Evolutionary conservation across 2,888 invertebrate species (phyloP).

Genomic region (Archips crataeganus): DNA sequence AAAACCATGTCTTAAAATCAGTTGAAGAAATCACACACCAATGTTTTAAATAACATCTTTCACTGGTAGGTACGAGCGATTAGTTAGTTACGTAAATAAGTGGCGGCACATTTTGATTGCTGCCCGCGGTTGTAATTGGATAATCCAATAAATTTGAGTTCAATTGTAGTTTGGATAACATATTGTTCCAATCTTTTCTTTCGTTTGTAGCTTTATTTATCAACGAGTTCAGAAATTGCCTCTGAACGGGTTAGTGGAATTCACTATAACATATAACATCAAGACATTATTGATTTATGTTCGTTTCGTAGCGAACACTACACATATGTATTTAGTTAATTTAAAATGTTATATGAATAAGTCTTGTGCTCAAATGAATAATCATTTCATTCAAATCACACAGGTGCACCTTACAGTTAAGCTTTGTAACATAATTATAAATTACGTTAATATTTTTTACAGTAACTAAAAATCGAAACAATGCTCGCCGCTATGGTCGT

Average conservation of each 20-base stretch:
- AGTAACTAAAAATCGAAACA: slow-evolving; percentile 5
- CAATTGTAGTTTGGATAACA: not conserved
- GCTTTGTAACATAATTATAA: not conserved
- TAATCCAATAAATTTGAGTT: slow-evolving; percentile 20
- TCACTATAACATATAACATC: not conserved
- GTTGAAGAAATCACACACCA: slow-evolving; percentile 1
- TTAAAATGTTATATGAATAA: not conserved
- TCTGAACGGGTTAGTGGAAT: not conserved
- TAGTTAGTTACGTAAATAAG: slow-evolving; percentile 27
- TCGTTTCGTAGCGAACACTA: not conserved
- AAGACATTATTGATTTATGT: slow-evolving; percentile 26
- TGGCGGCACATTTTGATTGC: slow-evolving; percentile 17
- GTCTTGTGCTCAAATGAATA: not conserved
- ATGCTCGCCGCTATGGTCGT: slow-evolving; percentile 48
- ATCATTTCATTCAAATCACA: not conserved
- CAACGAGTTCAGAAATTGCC: not conserved
- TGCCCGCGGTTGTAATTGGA: not conserved
- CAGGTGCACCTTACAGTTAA: not conserved
- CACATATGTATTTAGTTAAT: not conserved
- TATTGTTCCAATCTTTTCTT: not conserved
- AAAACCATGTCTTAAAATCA: slow-evolving; percentile 14
- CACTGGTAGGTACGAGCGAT: slow-evolving; percentile 29
- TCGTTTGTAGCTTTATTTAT: not conserved
- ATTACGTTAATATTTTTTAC: not conserved
- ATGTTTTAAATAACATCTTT: slow-evolving; percentile 12